phyloP scores from a whole-genome alignment of 2,113 vertebrate species.

The Microcebus griseorufus region DNA sequence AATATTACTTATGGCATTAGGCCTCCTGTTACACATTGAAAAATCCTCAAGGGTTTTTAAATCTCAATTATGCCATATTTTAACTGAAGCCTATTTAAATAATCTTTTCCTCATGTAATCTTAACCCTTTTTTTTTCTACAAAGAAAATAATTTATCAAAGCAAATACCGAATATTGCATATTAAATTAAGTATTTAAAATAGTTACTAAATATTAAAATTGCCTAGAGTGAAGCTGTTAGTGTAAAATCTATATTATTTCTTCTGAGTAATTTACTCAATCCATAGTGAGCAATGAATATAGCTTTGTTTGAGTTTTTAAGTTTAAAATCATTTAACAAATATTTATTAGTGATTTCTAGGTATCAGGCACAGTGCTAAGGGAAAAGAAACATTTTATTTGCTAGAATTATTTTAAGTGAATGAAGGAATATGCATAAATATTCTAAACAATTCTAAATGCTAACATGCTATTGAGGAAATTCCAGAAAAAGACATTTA shows the following conservation, averaged over 20 bases:
- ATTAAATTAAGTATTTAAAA: not conserved
- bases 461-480: not conserved
- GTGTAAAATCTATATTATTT: conserved; percentile 19
- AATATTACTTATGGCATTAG: not conserved
- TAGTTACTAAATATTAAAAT: conserved; percentile 40
- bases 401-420: not conserved
- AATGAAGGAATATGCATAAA: not conserved
- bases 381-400: not conserved
- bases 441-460: conserved; percentile 19
- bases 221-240: not conserved
- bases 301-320: not conserved
- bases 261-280: not conserved
- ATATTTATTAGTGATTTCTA: not conserved
- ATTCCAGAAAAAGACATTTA: conserved; percentile 4
- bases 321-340: not conserved
- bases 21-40: not conserved
- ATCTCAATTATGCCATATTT: not conserved
- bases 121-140: not conserved
- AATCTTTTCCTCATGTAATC: not conserved
- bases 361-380: not conserved
- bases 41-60: not conserved
- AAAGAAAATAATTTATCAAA: conserved; percentile 29
- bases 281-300: not conserved
- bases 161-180: not conserved
- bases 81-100: not conserved